phyloP scores from a whole-genome alignment of 2,797 vertebrate genomes.

The Tarsius wallacei region DNA sequence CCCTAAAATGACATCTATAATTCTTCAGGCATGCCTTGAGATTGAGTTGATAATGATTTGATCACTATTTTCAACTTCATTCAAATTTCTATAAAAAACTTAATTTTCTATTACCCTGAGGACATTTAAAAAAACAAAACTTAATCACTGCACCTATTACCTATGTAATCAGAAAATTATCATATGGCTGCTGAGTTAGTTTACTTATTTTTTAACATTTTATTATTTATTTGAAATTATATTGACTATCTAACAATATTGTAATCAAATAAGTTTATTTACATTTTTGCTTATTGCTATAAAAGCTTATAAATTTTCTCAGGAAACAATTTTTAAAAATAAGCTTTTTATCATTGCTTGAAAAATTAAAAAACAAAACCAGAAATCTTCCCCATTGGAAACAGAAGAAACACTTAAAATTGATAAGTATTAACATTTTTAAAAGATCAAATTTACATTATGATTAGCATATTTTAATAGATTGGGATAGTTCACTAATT shows the following conservation, averaged over 20 bases:
- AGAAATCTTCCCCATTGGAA: not conserved
- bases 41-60: not conserved
- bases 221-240: slow-evolving; percentile 3
- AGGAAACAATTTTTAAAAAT: not conserved
- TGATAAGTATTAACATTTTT: not conserved
- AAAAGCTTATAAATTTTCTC: not conserved
- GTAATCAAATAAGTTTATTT: not conserved
- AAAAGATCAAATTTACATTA: not conserved
- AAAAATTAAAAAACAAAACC: slow-evolving; percentile 16
- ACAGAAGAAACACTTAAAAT: not conserved
- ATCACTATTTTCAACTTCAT: not conserved
- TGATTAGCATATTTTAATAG: not conserved
- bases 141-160: not conserved
- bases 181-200: not conserved
- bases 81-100: not conserved
- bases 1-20: not conserved
- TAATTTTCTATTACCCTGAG: not conserved
- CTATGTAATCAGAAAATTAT: not conserved
- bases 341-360: not conserved
- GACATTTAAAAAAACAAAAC: not conserved
- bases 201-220: not conserved
- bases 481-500: not conserved
- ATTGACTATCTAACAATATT: not conserved
- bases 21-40: not conserved
- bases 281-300: not conserved